Evolutionary conservation across 2,113 vertebrate species (phyloP).

Genomic region (Platycercus adscitus): DNA sequence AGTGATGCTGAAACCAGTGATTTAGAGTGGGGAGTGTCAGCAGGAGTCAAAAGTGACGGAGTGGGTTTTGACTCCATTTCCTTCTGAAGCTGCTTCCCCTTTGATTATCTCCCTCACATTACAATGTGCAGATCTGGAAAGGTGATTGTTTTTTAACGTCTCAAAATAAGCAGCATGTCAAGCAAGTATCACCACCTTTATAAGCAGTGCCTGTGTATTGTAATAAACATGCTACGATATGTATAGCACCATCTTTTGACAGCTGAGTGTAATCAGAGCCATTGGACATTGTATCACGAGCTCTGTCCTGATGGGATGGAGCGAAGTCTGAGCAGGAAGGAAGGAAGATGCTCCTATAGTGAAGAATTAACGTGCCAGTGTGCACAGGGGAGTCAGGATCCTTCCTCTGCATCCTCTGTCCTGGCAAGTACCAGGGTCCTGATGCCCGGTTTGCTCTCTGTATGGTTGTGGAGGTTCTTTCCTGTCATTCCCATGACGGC

Average conservation of each 20-base stretch:
- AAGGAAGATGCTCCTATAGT: neutral
- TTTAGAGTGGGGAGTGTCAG: neutral
- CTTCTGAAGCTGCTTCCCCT: neutral
- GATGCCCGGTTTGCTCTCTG: neutral
- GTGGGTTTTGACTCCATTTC: neutral
- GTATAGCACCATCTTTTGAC: neutral
- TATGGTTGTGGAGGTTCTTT: neutral
- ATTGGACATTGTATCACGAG: neutral
- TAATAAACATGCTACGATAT: fast-evolving
- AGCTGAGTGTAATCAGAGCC: neutral
- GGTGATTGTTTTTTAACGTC: neutral
- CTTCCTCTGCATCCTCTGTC: neutral
- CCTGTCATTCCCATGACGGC: fast-evolving
- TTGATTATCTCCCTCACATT: neutral
- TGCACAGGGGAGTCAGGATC: neutral
- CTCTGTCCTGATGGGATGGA: neutral
- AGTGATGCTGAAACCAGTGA: neutral
- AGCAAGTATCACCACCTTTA: neutral
- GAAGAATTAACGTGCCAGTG: fast-evolving
- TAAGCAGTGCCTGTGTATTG: neutral
- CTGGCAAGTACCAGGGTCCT: neutral
- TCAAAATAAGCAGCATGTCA: neutral
- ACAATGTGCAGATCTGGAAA: neutral
- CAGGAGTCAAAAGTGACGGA: neutral
- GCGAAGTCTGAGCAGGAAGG: neutral